phyloP scores from a whole-genome alignment of 2,888 invertebrate species.

The Agrochola lychnidis region DNA sequence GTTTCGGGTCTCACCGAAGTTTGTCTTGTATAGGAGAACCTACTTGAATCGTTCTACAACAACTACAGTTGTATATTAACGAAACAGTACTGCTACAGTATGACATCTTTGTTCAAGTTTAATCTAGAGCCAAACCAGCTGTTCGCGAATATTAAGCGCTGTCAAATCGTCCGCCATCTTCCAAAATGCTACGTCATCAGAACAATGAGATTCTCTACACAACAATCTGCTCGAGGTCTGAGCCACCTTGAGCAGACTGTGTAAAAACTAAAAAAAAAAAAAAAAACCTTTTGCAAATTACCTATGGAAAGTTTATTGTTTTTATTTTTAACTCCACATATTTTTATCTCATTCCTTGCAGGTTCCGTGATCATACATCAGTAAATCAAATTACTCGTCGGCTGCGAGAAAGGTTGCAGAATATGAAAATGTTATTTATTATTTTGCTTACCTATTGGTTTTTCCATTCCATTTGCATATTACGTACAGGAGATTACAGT shows the following conservation, averaged over 20 bases:
- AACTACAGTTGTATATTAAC: constrained; percentile 18
- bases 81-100: constrained; percentile 29
- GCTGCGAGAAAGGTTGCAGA: constrained; percentile 43
- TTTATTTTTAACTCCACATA: constrained; percentile 12
- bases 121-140: constrained; percentile 66
- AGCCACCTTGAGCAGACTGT: too few species aligned
- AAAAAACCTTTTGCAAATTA: background rate
- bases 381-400: constrained; percentile 48
- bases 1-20: constrained; percentile 29
- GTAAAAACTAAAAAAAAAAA: too few species aligned
- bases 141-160: constrained; percentile 60
- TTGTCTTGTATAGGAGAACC: constrained; percentile 12
- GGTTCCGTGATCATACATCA: constrained; percentile 20
- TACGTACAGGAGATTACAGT: constrained; percentile 51
- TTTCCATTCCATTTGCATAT: constrained; percentile 53
- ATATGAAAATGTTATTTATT: constrained; percentile 52
- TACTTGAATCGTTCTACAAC: constrained; percentile 11
- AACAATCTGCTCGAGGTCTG: constrained; percentile 10
- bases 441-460: constrained; percentile 39
- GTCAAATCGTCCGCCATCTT: constrained; percentile 59
- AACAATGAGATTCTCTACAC: constrained; percentile 31
- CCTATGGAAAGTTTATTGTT: background rate
- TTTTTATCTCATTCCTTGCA: constrained; percentile 14
- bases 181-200: constrained; percentile 34
- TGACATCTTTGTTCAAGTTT: constrained; percentile 49